Percentiles rank a stretch among this genome's conserved stretches.
Conservation (phyloP, 2,113 vertebrate species). For the Apistogramma diplotaenia region DNA sequence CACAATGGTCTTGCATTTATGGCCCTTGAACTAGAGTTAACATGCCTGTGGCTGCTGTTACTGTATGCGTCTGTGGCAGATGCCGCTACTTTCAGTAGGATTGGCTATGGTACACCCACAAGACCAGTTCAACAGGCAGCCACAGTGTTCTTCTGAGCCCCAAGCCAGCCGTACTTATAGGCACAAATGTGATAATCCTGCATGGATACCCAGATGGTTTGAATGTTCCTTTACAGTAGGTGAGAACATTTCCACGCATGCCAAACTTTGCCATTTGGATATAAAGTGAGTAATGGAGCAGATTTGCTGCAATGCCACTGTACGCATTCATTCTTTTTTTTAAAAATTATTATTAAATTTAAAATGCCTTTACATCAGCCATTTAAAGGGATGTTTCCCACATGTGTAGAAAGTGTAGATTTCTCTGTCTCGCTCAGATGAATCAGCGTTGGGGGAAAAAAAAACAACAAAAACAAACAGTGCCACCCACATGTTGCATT, state of each 20-base stretch:
- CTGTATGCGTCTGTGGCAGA: conserved; percentile 28
- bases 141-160: neutral
- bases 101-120: conserved; percentile 31
- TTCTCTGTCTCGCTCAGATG: neutral
- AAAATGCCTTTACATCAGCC: neutral
- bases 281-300: neutral
- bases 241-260: neutral
- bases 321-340: neutral
- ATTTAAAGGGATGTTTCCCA: neutral
- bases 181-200: neutral
- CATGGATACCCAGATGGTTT: neutral
- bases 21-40: conserved; percentile 48
- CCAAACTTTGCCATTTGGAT: neutral
- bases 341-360: too few species aligned
- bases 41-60: conserved; percentile 51
- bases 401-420: neutral
- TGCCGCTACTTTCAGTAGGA: conserved; percentile 38
- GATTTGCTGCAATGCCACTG: neutral
- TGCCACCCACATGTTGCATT: neutral
- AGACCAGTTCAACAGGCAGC: neutral
- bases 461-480: neutral
- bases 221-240: neutral
- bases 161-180: neutral
- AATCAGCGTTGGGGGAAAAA: neutral
- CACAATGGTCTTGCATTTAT: conserved; percentile 51